Evolutionary conservation across 2,888 invertebrate species (phyloP).

Genomic region (Toxonevra muliebris): DNA sequence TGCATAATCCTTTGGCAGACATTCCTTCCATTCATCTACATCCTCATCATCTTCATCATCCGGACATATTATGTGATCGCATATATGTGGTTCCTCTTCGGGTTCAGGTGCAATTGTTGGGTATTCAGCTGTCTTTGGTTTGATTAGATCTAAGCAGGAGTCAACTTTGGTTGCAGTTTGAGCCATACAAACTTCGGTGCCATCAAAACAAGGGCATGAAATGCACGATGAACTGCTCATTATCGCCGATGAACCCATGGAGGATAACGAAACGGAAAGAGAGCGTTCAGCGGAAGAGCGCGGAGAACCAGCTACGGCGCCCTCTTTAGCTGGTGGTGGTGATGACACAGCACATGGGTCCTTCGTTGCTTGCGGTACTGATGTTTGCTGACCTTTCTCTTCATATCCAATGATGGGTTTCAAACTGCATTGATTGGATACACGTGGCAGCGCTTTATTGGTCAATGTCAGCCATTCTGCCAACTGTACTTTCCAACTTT

Average conservation of each 20-base stretch:
- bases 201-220: slow-evolving; percentile 41
- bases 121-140: slow-evolving; percentile 30
- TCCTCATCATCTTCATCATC: slow-evolving; percentile 17
- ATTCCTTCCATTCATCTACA: slow-evolving; percentile 22
- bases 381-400: slow-evolving; percentile 50
- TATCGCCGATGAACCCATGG: slow-evolving; percentile 49
- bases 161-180: slow-evolving; percentile 19
- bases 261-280: slow-evolving; percentile 30
- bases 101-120: slow-evolving; percentile 15
- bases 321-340: slow-evolving; percentile 35
- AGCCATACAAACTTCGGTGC: slow-evolving; percentile 31
- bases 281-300: slow-evolving; percentile 14
- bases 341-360: slow-evolving; percentile 23
- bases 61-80: slow-evolving; percentile 40
- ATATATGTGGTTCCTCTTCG: slow-evolving; percentile 12
- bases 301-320: slow-evolving; percentile 28
- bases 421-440: slow-evolving; percentile 49
- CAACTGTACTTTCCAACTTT: slow-evolving; percentile 50
- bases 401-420: slow-evolving; percentile 39
- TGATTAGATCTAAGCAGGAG: slow-evolving; percentile 29
- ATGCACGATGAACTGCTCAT: slow-evolving; percentile 50
- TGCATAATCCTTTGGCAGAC: slow-evolving; percentile 6
- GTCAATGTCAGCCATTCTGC: slow-evolving; percentile 47
- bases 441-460: slow-evolving; percentile 47
- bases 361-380: background rate